These are phyloP conservation scores for Ischnura elegans DNA, from an alignment of 2,888 invertebrate species.

Conservation along the genomic window DNA sequence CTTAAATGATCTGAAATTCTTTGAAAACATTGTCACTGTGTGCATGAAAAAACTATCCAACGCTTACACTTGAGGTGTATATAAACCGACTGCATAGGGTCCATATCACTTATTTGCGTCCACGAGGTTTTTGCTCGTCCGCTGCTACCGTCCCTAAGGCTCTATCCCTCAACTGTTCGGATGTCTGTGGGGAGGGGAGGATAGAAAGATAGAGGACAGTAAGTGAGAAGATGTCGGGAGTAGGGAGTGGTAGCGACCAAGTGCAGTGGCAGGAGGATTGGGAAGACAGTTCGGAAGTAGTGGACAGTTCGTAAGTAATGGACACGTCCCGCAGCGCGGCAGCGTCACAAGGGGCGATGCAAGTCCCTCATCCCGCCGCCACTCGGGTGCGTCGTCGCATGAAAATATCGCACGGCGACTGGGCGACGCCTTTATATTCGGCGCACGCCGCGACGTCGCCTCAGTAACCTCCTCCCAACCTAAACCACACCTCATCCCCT, in stretches of 20 bases:
- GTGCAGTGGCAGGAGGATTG: neutral
- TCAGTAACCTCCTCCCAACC: neutral
- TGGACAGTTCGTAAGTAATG: slow-evolving; percentile 20
- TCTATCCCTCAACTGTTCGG: neutral
- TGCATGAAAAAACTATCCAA: too few relatives aligned
- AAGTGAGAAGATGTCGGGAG: neutral
- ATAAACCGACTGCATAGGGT: neutral
- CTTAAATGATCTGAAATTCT: too few relatives aligned
- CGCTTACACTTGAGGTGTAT: neutral
- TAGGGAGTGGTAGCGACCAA: neutral
- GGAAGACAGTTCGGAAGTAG: too few relatives aligned
- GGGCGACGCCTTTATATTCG: slow-evolving; percentile 3
- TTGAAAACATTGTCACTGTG: too few relatives aligned
- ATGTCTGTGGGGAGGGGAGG: neutral
- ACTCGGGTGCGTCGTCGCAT: neutral
- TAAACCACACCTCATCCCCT: neutral
- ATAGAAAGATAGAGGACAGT: neutral
- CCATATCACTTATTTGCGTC: neutral
- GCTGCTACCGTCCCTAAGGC: neutral
- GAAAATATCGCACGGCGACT: slow-evolving; percentile 18
- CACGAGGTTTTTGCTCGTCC: neutral
- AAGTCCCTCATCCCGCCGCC: neutral
- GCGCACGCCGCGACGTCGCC: slow-evolving; percentile 14
- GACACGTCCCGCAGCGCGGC: neutral
- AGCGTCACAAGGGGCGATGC: neutral